phyloP scores from a whole-genome alignment of 2,797 vertebrate species.

The Oreochromis mossambicus region DNA sequence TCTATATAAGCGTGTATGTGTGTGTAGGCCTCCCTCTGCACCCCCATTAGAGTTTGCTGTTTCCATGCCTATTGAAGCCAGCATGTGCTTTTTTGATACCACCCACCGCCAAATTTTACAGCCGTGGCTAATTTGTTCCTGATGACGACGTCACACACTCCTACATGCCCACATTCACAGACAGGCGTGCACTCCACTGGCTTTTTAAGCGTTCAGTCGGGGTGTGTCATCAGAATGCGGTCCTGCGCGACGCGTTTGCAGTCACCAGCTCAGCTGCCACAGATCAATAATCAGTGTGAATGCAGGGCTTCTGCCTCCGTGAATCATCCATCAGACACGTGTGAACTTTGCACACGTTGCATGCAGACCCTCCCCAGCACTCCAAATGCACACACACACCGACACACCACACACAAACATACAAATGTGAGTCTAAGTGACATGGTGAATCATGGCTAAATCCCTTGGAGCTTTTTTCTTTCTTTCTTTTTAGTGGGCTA shows the following conservation, averaged over 20 bases:
- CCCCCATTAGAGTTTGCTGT: background rate
- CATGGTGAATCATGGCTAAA: slow-evolving; percentile 31
- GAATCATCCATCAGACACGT: background rate
- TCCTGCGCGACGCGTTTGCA: background rate
- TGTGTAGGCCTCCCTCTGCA: background rate
- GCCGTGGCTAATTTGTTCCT: slow-evolving; percentile 42
- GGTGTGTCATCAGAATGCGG: background rate
- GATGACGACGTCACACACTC: slow-evolving; percentile 45
- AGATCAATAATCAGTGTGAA: slow-evolving; percentile 14
- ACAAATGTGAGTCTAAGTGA: background rate
- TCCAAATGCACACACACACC: background rate
- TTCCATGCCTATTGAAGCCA: slow-evolving; percentile 29
- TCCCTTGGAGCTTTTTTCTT: slow-evolving; percentile 3
- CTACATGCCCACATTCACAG: slow-evolving; percentile 8
- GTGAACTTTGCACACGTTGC: background rate
- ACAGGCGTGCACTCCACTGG: background rate
- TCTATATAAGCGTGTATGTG: background rate
- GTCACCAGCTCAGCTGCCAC: background rate
- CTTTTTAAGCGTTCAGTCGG: background rate
- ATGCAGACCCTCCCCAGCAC: background rate
- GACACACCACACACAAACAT: background rate
- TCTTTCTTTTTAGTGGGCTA: background rate
- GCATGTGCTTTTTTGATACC: slow-evolving; percentile 44
- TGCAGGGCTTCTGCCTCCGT: background rate
- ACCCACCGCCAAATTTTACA: slow-evolving; percentile 38